Conservation (phyloP, 2,797 vertebrate genomes). For the Knipowitschia caucasica region DNA sequence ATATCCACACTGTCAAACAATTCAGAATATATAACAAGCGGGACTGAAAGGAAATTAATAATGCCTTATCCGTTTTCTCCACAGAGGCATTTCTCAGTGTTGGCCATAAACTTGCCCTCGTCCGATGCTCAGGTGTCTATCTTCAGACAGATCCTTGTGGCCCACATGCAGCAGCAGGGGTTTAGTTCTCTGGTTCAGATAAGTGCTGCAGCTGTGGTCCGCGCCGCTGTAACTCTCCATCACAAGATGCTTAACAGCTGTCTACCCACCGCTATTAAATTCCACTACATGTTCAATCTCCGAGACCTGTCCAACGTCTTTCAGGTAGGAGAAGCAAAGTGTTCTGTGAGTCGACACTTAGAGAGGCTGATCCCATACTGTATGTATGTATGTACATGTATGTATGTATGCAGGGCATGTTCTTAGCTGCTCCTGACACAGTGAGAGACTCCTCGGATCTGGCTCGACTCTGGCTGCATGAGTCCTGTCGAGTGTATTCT, state of each 20-base stretch:
- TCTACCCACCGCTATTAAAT: conserved; percentile 77
- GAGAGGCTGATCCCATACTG: conserved; percentile 6
- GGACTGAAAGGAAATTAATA: too few relatives aligned
- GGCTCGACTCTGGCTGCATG: conserved; percentile 77
- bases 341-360: conserved; percentile 13
- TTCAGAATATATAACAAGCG: too few relatives aligned
- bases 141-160: conserved; percentile 76
- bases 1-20: too few relatives aligned
- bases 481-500: conserved; percentile 77
- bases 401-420: conserved; percentile 73
- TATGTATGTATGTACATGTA: too few relatives aligned
- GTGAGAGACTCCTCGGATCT: conserved; percentile 70
- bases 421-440: conserved; percentile 75
- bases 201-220: conserved; percentile 58
- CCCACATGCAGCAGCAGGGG: conserved; percentile 68
- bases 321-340: conserved; percentile 64
- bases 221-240: conserved; percentile 73
- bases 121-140: conserved; percentile 70
- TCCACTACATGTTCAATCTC: conserved; percentile 81
- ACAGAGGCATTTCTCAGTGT: conserved; percentile 83
- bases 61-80: conserved; percentile 10
- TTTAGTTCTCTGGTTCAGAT: conserved; percentile 68
- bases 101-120: conserved; percentile 81
- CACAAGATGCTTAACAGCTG: conserved; percentile 74
- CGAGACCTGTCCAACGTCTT: conserved; percentile 79